phyloP scores from a whole-genome alignment of 2,888 invertebrate genomes.

The Parthenolecanium corni region DNA sequence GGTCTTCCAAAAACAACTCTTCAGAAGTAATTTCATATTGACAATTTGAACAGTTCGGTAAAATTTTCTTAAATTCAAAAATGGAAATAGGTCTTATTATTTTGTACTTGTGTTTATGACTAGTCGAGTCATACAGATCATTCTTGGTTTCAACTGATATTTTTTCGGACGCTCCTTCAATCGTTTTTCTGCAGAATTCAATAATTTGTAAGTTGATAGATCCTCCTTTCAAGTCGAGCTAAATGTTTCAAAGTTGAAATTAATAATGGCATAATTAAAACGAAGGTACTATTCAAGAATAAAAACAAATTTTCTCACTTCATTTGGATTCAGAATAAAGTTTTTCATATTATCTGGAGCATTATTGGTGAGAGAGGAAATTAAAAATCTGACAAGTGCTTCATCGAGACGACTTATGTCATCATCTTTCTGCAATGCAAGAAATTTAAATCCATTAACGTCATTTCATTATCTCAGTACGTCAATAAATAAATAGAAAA shows the following conservation, averaged over 20 bases:
- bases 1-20: background rate
- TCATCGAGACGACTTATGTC: conserved; percentile 41
- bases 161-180: background rate
- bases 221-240: background rate
- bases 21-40: background rate
- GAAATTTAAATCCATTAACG: background rate
- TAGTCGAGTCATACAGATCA: background rate
- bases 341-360: conserved; percentile 42
- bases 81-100: background rate
- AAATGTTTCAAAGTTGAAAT: background rate
- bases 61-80: background rate
- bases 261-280: background rate
- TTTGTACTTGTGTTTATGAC: background rate
- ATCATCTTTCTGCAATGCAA: conserved; percentile 11
- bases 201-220: background rate
- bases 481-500: no score
- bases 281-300: background rate
- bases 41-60: background rate
- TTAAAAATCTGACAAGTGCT: conserved; percentile 53
- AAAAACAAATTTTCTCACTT: conserved; percentile 37
- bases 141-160: background rate
- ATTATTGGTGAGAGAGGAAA: conserved; percentile 49
- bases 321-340: conserved; percentile 55
- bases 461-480: no score
- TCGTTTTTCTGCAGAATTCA: background rate